These are phyloP conservation scores for Xestia ashworthii DNA, from an alignment of 2,888 invertebrate species.

Conservation along the genomic window DNA sequence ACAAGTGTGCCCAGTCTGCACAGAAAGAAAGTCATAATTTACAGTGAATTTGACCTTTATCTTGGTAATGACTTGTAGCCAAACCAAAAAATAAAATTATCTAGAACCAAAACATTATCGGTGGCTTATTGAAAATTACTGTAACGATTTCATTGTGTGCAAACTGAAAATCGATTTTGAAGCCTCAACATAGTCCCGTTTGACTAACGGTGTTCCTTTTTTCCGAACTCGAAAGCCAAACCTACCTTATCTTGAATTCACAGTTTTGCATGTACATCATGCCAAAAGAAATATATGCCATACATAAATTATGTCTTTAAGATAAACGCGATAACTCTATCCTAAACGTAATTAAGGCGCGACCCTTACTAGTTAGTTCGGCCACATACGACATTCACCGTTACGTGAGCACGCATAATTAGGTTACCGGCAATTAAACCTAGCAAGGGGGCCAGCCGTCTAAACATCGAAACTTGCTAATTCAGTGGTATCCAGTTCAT, in stretches of 20 bases:
- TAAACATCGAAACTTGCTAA: slow-evolving; percentile 2
- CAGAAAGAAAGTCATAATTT: background rate
- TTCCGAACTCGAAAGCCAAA: background rate
- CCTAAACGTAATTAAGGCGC: slow-evolving; percentile 25
- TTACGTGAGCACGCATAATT: slow-evolving; percentile 39
- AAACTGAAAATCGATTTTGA: too few relatives aligned
- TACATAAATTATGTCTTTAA: background rate
- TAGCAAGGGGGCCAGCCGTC: background rate
- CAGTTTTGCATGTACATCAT: background rate
- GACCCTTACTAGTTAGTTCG: slow-evolving; percentile 32
- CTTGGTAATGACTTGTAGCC: background rate
- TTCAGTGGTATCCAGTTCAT: background rate
- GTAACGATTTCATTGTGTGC: background rate
- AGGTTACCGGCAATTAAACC: slow-evolving; percentile 34
- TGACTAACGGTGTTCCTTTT: background rate
- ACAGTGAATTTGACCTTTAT: background rate
- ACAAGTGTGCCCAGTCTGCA: too few relatives aligned
- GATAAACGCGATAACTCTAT: slow-evolving; percentile 46
- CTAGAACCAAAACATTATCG: background rate
- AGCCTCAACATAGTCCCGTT: background rate
- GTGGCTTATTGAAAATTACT: background rate
- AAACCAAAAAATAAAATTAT: too few relatives aligned
- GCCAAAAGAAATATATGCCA: slow-evolving; percentile 2
- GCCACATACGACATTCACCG: slow-evolving; percentile 39
- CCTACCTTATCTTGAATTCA: background rate